A percentile compares a stretch with the other conserved stretches of the same genome.
phyloP scores from a whole-genome alignment of 1,140 invertebrate species.

The Philotrypesis tridentata region DNA sequence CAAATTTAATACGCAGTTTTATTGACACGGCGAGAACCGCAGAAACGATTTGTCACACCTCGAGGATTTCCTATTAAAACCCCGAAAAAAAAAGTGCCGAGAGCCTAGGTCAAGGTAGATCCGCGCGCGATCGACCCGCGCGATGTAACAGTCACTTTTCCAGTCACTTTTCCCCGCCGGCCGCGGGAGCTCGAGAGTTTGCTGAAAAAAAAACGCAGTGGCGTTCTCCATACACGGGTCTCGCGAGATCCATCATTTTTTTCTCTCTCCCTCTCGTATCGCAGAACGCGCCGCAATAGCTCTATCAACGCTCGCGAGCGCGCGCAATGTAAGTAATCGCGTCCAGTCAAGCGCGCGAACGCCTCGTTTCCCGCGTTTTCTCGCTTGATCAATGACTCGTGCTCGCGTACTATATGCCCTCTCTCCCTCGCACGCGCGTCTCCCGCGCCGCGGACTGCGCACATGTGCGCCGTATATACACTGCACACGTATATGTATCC shows the following conservation, averaged over 20 bases:
- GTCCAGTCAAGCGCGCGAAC: not conserved
- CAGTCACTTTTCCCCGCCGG: conserved; percentile 17
- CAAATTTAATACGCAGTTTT: not conserved
- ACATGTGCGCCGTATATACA: not conserved
- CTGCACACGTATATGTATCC: not conserved
- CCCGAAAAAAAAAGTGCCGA: not conserved
- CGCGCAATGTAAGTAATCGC: not conserved
- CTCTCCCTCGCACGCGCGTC: conserved; percentile 25
- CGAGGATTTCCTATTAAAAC: not conserved
- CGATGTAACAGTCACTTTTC: not conserved
- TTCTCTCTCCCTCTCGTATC: too few relatives aligned
- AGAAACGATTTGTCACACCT: not conserved
- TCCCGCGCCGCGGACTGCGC: too few relatives aligned
- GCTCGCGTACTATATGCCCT: conserved; percentile 38
- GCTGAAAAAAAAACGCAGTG: not conserved
- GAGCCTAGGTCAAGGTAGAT: conserved; percentile 17
- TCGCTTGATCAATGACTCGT: conserved; percentile 62
- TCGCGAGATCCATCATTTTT: conserved; percentile 13
- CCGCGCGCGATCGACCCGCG: not conserved
- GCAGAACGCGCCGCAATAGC: not conserved
- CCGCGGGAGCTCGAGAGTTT: too few relatives aligned
- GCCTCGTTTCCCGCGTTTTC: conserved; percentile 61
- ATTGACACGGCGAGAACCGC: not conserved
- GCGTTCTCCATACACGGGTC: not conserved
- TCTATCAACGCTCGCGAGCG: not conserved